Evolutionary conservation across 1,140 invertebrate genomes (phyloP).

Genomic region (Armadillidium nasatum): DNA sequence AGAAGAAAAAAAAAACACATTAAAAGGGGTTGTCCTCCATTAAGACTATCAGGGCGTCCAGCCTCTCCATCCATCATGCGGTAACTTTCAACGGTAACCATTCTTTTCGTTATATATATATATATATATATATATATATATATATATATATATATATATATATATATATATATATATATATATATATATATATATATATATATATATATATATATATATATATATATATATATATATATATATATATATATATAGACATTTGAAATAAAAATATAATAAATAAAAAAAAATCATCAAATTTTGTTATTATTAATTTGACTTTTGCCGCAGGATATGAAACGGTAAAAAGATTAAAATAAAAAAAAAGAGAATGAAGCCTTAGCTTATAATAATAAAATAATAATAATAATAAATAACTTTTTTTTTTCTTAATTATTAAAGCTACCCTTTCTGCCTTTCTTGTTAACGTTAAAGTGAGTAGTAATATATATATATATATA

Average conservation of each 20-base stretch:
- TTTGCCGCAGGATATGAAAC: no score
- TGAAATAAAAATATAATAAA: no score
- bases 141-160: conserved; percentile 11
- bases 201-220: background rate
- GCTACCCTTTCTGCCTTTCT: no score
- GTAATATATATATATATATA: no score
- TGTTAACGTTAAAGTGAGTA: no score
- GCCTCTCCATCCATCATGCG: background rate
- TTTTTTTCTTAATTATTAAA: no score
- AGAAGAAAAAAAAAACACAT: background rate
- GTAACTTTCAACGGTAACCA: background rate
- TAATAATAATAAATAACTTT: no score
- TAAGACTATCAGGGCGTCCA: background rate
- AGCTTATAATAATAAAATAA: no score
- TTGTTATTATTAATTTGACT: no score
- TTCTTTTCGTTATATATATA: background rate
- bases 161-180: conserved; percentile 9
- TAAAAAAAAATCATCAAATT: no score
- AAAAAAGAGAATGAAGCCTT: no score
- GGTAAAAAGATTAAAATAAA: no score
- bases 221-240: conserved; percentile 11
- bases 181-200: conserved; percentile 11
- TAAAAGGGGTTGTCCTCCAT: background rate
- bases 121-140: conserved; percentile 9
- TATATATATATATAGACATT: background rate